A percentile compares a stretch with the other conserved stretches of the same genome.
Evolutionary conservation across 1,140 invertebrate species (phyloP).

Genomic region (Drosophila ironensis): DNA sequence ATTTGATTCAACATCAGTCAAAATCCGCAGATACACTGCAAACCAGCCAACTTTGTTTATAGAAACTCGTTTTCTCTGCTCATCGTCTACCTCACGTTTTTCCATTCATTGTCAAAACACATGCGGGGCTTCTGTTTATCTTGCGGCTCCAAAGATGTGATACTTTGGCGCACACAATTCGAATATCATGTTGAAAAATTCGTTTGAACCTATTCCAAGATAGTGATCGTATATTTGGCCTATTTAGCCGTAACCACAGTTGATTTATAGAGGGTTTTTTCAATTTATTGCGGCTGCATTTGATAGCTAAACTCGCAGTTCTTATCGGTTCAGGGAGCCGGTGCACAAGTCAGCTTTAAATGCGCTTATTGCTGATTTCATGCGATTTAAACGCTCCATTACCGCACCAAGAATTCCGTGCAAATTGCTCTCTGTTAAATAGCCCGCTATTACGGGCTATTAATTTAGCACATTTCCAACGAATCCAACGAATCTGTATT

Average conservation of each 20-base stretch:
- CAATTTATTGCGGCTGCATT: slow-evolving; percentile 5
- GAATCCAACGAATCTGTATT: slow-evolving; percentile 7
- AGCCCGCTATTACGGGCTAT: slow-evolving; percentile 7
- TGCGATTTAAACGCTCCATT: slow-evolving; percentile 17
- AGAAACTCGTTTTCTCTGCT: slow-evolving; percentile 37
- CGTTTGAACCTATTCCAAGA: background rate
- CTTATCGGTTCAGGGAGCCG: slow-evolving; percentile 5
- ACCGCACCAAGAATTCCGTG: background rate
- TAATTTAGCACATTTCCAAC: background rate
- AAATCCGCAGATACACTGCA: background rate
- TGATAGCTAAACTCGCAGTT: slow-evolving; percentile 27
- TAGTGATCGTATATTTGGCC: too few species aligned
- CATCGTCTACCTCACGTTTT: background rate
- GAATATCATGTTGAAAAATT: too few species aligned
- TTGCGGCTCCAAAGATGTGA: too few species aligned
- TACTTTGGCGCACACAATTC: too few species aligned
- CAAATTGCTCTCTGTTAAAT: background rate
- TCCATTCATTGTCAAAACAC: slow-evolving; percentile 2
- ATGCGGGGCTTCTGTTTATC: slow-evolving; percentile 13
- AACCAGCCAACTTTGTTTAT: slow-evolving; percentile 26
- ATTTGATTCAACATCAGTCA: slow-evolving; percentile 3
- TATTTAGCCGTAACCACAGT: too few species aligned
- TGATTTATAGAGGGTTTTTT: slow-evolving; percentile 13
- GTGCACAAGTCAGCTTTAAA: slow-evolving; percentile 18
- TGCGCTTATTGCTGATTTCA: slow-evolving; percentile 25